Conservation (phyloP, 2,888 invertebrate species). For the Orchesella flavescens region DNA sequence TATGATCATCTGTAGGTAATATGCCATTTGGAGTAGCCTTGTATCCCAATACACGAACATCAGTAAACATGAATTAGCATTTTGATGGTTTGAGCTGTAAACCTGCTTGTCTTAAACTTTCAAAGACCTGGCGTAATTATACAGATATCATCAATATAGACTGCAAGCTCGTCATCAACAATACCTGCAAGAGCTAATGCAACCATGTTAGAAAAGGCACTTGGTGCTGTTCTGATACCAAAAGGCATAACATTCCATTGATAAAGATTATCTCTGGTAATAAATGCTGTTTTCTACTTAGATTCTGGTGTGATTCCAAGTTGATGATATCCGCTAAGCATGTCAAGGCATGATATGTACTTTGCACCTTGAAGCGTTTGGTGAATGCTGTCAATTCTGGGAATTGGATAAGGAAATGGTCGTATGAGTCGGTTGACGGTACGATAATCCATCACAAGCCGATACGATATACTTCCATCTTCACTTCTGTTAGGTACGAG, state of each 20-base stretch:
- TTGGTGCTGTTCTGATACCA: background rate
- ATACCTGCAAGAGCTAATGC: background rate
- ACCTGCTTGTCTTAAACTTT: background rate
- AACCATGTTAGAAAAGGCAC: background rate
- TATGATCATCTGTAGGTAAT: background rate
- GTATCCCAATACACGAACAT: slow-evolving; percentile 16
- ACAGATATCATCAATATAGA: slow-evolving; percentile 2
- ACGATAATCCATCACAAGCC: background rate
- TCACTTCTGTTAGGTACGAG: slow-evolving; percentile 1
- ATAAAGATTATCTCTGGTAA: background rate
- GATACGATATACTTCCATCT: background rate
- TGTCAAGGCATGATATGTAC: slow-evolving; percentile 1
- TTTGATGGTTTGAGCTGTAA: slow-evolving; percentile 25
- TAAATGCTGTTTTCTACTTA: background rate
- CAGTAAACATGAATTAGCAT: background rate
- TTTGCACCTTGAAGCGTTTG: background rate
- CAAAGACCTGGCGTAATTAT: background rate
- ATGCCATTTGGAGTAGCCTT: background rate
- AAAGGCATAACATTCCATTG: slow-evolving; percentile 24
- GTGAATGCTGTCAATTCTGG: background rate
- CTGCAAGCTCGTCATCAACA: background rate
- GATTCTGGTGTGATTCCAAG: background rate
- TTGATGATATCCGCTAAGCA: slow-evolving; percentile 1
- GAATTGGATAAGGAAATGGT: background rate
- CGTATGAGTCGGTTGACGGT: background rate